These are phyloP conservation scores for Agonopterix subpropinquella DNA, from an alignment of 2,888 invertebrate genomes.

Conservation along the genomic window DNA sequence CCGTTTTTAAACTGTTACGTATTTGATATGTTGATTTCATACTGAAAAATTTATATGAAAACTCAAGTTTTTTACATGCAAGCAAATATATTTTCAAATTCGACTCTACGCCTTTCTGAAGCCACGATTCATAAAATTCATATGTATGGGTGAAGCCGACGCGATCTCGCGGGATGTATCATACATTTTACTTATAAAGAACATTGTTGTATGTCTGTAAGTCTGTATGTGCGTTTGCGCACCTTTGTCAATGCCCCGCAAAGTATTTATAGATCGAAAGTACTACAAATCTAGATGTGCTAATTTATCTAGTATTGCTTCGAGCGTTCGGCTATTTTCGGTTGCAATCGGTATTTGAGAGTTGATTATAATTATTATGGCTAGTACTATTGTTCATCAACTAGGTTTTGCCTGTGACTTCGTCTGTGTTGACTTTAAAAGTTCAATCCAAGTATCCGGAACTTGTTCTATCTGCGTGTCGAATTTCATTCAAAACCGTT, in stretches of 20 bases:
- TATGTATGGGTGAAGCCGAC: slow-evolving; percentile 59
- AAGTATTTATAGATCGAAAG: slow-evolving; percentile 30
- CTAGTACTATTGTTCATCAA: neutral
- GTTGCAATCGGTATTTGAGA: neutral
- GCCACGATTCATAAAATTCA: slow-evolving; percentile 65
- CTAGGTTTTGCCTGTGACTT: too few relatives aligned
- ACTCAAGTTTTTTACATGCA: neutral
- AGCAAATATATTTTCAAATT: neutral
- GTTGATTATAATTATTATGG: neutral
- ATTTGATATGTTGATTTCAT: neutral
- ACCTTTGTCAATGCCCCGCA: slow-evolving; percentile 29
- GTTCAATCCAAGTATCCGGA: too few relatives aligned
- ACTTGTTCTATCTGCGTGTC: too few relatives aligned
- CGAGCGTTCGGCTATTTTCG: slow-evolving; percentile 1
- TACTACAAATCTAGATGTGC: slow-evolving; percentile 29
- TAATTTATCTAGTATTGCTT: slow-evolving; percentile 31
- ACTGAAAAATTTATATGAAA: neutral
- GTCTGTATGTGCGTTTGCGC: slow-evolving; percentile 13
- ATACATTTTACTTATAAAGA: slow-evolving; percentile 63
- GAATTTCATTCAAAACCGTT: too few relatives aligned
- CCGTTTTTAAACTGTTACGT: neutral
- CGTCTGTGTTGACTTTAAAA: too few relatives aligned
- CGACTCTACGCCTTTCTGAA: slow-evolving; percentile 31
- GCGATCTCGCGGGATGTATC: slow-evolving; percentile 47
- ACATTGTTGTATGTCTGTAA: slow-evolving; percentile 33